phyloP scores from a whole-genome alignment of 2,888 invertebrate genomes.

The Orthosia cruda region DNA sequence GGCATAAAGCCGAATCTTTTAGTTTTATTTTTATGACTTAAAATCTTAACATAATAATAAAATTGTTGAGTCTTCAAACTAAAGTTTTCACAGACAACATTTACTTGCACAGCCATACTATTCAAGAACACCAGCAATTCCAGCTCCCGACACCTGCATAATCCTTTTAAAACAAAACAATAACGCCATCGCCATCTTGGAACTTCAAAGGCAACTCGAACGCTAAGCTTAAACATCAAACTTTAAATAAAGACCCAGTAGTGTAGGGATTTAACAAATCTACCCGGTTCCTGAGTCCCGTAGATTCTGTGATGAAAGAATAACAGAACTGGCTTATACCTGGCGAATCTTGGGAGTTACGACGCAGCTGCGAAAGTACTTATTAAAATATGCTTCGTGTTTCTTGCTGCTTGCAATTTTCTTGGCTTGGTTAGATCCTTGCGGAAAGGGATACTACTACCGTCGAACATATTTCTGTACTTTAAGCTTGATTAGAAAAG shows the following conservation, averaged over 20 bases:
- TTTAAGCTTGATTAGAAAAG: too few relatives aligned
- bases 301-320: slow-evolving; percentile 49
- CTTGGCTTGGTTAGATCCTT: background rate
- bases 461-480: too few relatives aligned
- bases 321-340: slow-evolving; percentile 39
- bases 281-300: slow-evolving; percentile 1
- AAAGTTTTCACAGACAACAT: too few relatives aligned
- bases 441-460: too few relatives aligned
- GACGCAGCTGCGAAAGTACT: slow-evolving; percentile 14
- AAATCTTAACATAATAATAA: too few relatives aligned
- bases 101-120: background rate
- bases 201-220: slow-evolving; percentile 32
- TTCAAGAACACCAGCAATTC: background rate
- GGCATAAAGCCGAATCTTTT: too few relatives aligned
- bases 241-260: slow-evolving; percentile 38
- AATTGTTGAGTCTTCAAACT: too few relatives aligned
- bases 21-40: too few relatives aligned
- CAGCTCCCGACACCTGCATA: slow-evolving; percentile 5
- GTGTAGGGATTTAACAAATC: slow-evolving; percentile 18
- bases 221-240: slow-evolving; percentile 44
- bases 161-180: slow-evolving; percentile 36
- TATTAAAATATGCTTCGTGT: slow-evolving; percentile 29
- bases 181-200: slow-evolving; percentile 18
- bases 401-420: slow-evolving; percentile 16
- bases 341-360: slow-evolving; percentile 25